phyloP scores from a whole-genome alignment of 1,140 invertebrate species.

The Saxidomus purpurata region DNA sequence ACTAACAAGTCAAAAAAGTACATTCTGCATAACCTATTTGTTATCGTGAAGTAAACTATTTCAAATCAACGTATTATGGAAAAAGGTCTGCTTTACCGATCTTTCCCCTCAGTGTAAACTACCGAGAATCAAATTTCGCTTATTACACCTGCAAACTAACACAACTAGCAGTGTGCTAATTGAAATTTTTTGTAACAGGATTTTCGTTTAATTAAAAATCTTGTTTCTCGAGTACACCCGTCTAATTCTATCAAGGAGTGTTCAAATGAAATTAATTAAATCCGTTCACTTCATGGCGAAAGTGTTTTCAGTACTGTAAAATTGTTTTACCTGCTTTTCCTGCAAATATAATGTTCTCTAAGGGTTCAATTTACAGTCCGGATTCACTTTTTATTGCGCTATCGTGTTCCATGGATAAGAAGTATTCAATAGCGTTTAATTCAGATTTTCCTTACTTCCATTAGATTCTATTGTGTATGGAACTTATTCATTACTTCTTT shows the following conservation, averaged over 20 bases:
- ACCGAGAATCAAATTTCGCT: not conserved
- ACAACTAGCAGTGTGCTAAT: not conserved
- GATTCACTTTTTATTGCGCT: not conserved
- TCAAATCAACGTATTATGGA: too few species aligned
- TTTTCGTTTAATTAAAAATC: conserved; percentile 48
- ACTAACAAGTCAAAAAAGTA: too few species aligned
- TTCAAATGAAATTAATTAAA: conserved; percentile 42
- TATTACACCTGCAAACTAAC: not conserved
- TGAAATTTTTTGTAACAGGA: conserved; percentile 30
- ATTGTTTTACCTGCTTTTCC: not conserved
- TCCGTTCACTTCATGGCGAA: not conserved
- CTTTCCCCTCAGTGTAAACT: too few species aligned
- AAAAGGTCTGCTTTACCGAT: too few species aligned
- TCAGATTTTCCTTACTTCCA: not conserved
- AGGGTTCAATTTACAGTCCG: not conserved
- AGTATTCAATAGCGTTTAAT: not conserved
- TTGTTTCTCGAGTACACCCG: conserved; percentile 25
- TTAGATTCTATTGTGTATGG: not conserved
- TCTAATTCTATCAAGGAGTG: conserved; percentile 23
- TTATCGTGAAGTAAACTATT: too few species aligned
- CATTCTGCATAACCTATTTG: too few species aligned
- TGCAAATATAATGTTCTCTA: not conserved
- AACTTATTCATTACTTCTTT: too few species aligned
- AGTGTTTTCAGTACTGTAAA: not conserved
- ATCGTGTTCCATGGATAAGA: not conserved